Evolutionary conservation across 2,888 invertebrate genomes (phyloP).

Genomic region (Leucania comma): DNA sequence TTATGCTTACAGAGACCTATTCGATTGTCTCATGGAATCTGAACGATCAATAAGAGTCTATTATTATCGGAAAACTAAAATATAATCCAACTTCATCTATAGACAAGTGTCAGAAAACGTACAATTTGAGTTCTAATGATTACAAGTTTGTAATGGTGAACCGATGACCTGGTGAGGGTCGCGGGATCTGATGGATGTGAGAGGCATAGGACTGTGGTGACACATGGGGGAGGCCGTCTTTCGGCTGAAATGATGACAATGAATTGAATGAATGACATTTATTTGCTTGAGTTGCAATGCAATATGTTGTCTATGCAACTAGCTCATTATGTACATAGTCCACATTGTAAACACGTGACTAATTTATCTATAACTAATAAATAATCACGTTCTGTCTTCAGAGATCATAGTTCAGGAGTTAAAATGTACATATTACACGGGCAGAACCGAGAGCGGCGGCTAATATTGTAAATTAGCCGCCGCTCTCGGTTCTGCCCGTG

Average conservation of each 20-base stretch:
- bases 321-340: background rate
- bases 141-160: background rate
- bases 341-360: constrained; percentile 16
- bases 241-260: no score
- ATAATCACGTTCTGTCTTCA: constrained; percentile 28
- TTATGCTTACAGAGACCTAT: background rate
- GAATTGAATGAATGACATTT: no score
- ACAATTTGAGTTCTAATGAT: background rate
- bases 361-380: constrained; percentile 19
- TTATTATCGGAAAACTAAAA: background rate
- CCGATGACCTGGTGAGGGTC: no score
- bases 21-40: background rate
- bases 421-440: background rate
- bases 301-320: background rate
- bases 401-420: constrained; percentile 40
- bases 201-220: no score
- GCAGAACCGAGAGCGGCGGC: no score
- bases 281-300: background rate
- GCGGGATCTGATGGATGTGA: no score
- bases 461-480: no score
- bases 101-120: no score
- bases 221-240: no score
- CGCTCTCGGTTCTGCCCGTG: no score
- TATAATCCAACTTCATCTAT: background rate
- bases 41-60: no score